Evolutionary conservation across 2,888 invertebrate species (phyloP).

Genomic region (Hyposoter didymator): DNA sequence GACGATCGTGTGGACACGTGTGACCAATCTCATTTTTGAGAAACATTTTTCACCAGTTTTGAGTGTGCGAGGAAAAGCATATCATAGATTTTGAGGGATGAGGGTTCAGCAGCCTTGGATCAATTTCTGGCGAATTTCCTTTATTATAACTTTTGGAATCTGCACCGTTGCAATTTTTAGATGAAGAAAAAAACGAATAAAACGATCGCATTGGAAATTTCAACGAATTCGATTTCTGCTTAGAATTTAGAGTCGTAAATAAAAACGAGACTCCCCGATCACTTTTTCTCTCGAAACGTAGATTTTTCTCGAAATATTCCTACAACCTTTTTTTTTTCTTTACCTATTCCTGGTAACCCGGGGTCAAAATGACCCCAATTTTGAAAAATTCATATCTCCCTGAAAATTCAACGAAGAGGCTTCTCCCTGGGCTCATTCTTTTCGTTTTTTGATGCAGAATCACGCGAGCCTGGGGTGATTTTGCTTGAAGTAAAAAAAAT

Average conservation of each 20-base stretch:
- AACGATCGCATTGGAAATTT: background rate
- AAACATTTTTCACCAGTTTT: constrained; percentile 5
- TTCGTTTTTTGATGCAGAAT: no score
- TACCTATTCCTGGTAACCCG: no score
- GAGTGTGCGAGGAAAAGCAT: constrained; percentile 23
- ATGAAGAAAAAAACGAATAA: background rate
- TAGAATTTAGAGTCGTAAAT: background rate
- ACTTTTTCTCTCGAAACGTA: background rate
- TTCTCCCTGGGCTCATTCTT: no score
- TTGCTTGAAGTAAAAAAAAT: no score
- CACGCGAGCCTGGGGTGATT: no score
- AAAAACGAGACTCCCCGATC: background rate
- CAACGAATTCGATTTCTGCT: no score
- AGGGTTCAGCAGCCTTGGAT: no score
- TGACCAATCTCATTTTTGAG: constrained; percentile 10
- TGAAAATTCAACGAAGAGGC: no score
- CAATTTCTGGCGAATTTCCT: no score
- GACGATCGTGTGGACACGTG: background rate
- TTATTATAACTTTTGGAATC: background rate
- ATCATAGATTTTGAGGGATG: constrained; percentile 14
- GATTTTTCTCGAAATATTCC: constrained; percentile 6
- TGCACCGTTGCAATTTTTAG: background rate
- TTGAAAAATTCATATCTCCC: no score
- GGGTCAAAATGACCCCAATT: no score
- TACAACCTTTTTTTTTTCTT: background rate